Evolutionary conservation across 2,797 vertebrate species (phyloP).

Genomic region (Paramormyrops hopkinsi): DNA sequence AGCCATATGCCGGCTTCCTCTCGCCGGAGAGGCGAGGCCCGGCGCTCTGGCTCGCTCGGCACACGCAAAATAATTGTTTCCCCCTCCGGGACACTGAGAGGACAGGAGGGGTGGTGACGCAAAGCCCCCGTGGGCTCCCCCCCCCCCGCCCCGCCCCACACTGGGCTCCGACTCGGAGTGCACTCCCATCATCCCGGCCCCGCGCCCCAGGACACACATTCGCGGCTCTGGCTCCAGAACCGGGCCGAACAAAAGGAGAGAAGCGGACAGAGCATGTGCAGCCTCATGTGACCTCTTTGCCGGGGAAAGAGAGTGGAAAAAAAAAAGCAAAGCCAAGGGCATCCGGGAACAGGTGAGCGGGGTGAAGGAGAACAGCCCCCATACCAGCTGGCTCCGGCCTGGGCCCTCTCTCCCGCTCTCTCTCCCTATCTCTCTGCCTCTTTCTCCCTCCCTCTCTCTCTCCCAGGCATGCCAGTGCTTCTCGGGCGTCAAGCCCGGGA

Average conservation of each 20-base stretch:
- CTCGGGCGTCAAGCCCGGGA: conserved; percentile 5
- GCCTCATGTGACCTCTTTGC: background rate
- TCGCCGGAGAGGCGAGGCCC: conserved; percentile 14
- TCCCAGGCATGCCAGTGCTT: conserved; percentile 7
- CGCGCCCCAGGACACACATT: background rate
- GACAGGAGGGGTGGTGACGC: conserved; percentile 5
- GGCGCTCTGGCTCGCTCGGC: background rate
- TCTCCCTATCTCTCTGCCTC: background rate
- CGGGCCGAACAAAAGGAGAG: background rate
- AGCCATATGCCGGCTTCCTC: conserved; percentile 34
- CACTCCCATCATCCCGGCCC: background rate
- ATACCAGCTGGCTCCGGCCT: conserved; percentile 23
- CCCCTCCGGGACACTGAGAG: conserved; percentile 8
- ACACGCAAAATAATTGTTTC: background rate
- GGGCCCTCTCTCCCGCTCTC: background rate
- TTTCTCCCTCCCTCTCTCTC: background rate
- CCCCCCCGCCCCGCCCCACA: background rate
- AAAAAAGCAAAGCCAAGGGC: background rate
- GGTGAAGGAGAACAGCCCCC: conserved; percentile 22
- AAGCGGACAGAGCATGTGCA: background rate
- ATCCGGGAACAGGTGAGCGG: conserved; percentile 14
- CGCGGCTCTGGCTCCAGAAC: background rate
- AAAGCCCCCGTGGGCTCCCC: background rate
- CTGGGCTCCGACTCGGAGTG: background rate
- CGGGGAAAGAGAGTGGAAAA: background rate